Conservation (phyloP, 2,113 vertebrate species). For the Trichomycterus rosablanca region DNA sequence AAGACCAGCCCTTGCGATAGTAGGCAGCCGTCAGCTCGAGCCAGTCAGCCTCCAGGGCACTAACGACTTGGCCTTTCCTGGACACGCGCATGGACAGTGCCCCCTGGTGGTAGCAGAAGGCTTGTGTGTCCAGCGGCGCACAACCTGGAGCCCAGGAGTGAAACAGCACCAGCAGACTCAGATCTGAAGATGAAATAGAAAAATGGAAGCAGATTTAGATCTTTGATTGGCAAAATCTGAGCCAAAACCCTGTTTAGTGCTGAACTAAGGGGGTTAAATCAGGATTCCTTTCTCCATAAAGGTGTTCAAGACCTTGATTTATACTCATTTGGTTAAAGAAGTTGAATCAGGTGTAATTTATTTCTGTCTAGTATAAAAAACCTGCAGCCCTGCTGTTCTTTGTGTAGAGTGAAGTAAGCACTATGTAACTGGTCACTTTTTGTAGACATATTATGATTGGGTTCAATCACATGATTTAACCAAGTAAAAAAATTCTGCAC, state of each 20-base stretch:
- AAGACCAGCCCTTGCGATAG: constrained; percentile 88
- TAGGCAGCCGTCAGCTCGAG: constrained; percentile 88
- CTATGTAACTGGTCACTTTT: too few species aligned
- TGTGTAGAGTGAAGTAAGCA: too few species aligned
- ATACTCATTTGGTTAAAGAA: too few species aligned
- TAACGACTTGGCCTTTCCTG: constrained; percentile 84
- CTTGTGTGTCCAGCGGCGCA: constrained; percentile 67
- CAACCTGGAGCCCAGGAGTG: constrained; percentile 73
- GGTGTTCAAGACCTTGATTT: too few species aligned
- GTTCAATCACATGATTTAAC: too few species aligned
- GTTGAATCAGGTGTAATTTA: too few species aligned
- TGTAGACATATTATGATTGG: too few species aligned
- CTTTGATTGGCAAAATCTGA: not conserved
- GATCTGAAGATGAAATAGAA: constrained; percentile 57
- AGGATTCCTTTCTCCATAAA: too few species aligned
- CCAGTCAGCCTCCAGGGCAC: constrained; percentile 90
- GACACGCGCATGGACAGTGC: constrained; percentile 84
- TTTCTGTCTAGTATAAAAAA: too few species aligned
- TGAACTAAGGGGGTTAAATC: too few species aligned
- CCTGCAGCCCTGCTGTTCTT: too few species aligned
- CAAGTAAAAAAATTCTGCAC: too few species aligned
- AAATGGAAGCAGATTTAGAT: not conserved
- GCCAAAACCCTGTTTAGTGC: not conserved
- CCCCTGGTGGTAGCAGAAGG: constrained; percentile 87
- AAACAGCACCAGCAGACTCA: constrained; percentile 81